Percentiles rank a stretch among this genome's conserved stretches.
phyloP scores from a whole-genome alignment of 2,888 invertebrate species.

The Lasiommata megera region DNA sequence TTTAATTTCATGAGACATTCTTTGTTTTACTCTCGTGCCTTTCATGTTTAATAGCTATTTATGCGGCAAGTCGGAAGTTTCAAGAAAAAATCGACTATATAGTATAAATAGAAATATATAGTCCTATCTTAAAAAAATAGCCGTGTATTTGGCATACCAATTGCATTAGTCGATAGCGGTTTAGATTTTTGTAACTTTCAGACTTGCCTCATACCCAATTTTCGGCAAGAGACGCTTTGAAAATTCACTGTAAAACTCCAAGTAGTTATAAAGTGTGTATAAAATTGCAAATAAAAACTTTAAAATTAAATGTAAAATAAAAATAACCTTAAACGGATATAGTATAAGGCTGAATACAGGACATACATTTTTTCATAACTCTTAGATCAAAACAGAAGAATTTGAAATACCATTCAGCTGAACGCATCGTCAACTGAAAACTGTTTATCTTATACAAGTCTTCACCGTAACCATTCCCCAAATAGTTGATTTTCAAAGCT shows the following conservation, averaged over 20 bases:
- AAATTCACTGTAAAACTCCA: background rate
- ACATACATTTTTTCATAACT: too few relatives aligned
- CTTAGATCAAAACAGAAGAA: too few relatives aligned
- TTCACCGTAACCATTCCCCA: too few relatives aligned
- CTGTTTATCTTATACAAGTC: too few relatives aligned
- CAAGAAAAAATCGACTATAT: background rate
- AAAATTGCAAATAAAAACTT: constrained; percentile 5
- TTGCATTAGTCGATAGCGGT: background rate
- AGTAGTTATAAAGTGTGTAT: background rate
- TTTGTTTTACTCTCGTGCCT: too few relatives aligned
- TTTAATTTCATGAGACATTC: too few relatives aligned
- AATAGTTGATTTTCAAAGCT: constrained; percentile 4
- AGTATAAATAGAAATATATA: too few relatives aligned
- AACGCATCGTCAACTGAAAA: too few relatives aligned
- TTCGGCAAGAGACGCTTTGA: constrained; percentile 1
- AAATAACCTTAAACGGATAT: too few relatives aligned
- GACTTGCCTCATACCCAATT: constrained; percentile 4
- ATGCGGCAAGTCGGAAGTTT: constrained; percentile 1
- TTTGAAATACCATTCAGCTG: too few relatives aligned
- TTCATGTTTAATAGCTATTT: constrained; percentile 25
- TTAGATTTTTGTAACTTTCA: background rate
- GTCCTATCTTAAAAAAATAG: background rate
- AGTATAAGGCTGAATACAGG: too few relatives aligned
- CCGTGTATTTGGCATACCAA: background rate
- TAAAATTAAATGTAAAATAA: constrained; percentile 38